A percentile compares a stretch with the other conserved stretches of the same genome.
These are phyloP conservation scores for Neelides folsomi DNA, from an alignment of 2,888 invertebrate species.

Conservation along the genomic window DNA sequence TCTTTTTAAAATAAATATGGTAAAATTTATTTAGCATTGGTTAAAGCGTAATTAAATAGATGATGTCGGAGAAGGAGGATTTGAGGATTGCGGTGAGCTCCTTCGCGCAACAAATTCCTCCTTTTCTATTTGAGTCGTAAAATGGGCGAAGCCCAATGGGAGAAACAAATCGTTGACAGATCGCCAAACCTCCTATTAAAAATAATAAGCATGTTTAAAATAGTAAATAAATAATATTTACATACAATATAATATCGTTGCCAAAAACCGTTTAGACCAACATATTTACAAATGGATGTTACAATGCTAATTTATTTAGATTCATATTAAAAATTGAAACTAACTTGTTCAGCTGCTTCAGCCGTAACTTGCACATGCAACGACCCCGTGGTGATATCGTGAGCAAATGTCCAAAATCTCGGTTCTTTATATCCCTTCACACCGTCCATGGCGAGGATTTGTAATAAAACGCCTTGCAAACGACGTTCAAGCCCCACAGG, in stretches of 20 bases:
- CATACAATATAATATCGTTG: too few species aligned
- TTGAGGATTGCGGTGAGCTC: constrained; percentile 5
- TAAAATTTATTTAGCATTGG: too few species aligned
- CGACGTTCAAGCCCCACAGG: constrained; percentile 22
- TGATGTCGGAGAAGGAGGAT: too few species aligned
- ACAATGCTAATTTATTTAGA: too few species aligned
- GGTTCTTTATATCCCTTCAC: constrained; percentile 27
- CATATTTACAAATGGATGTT: too few species aligned
- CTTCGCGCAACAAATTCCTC: constrained; percentile 23
- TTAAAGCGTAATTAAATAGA: too few species aligned
- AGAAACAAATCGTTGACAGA: constrained; percentile 24
- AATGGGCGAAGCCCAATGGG: constrained; percentile 26
- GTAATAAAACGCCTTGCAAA: constrained; percentile 22
- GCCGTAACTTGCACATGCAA: constrained; percentile 24
- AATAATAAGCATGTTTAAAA: too few species aligned
- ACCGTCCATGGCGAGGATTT: constrained; percentile 26
- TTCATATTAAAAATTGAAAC: too few species aligned
- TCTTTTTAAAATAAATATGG: too few species aligned
- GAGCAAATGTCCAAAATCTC: constrained; percentile 26
- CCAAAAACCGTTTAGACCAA: too few species aligned
- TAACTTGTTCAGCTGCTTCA: constrained; percentile 21
- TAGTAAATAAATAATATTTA: too few species aligned
- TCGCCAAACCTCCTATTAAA: constrained; percentile 14
- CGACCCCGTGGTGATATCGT: constrained; percentile 19
- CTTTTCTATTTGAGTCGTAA: constrained; percentile 27